Conservation (phyloP, 1,140 invertebrate species). For the Metopolophium dirhodum region DNA sequence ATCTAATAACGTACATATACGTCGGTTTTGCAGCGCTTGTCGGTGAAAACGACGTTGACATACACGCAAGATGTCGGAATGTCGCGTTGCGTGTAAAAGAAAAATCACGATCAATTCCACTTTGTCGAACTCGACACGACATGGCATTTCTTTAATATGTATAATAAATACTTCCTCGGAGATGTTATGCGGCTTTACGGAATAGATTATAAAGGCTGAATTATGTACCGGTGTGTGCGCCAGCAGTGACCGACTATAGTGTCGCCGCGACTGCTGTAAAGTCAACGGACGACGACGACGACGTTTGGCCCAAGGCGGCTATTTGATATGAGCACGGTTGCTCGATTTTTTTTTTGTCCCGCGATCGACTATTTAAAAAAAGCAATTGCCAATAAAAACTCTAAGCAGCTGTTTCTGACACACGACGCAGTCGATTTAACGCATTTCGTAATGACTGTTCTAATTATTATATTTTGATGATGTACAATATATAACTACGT, state of each 20-base stretch:
- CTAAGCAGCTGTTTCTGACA: not conserved
- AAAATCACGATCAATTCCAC: not conserved
- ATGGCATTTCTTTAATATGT: not conserved
- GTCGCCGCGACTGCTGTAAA: not conserved
- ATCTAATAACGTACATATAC: not conserved
- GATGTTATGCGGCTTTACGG: not conserved
- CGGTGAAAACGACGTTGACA: not conserved
- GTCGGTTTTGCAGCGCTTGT: not conserved
- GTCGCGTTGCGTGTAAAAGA: not conserved
- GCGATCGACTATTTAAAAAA: not conserved
- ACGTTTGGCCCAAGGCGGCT: not conserved
- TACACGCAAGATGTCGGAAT: constrained; percentile 7
- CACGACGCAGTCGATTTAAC: not conserved
- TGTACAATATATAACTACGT: not conserved
- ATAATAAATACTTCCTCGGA: not conserved
- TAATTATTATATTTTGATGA: not conserved
- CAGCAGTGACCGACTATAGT: not conserved
- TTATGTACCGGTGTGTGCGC: not conserved
- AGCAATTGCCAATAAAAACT: not conserved
- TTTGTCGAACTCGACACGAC: not conserved
- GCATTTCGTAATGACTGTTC: not conserved
- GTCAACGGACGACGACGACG: not conserved
- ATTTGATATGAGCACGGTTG: not conserved
- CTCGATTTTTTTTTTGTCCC: not conserved
- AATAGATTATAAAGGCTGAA: not conserved